A percentile compares a stretch with the other conserved stretches of the same genome.
Evolutionary conservation across 2,797 vertebrate genomes (phyloP).

Genomic region (Potorous gilbertii): DNA sequence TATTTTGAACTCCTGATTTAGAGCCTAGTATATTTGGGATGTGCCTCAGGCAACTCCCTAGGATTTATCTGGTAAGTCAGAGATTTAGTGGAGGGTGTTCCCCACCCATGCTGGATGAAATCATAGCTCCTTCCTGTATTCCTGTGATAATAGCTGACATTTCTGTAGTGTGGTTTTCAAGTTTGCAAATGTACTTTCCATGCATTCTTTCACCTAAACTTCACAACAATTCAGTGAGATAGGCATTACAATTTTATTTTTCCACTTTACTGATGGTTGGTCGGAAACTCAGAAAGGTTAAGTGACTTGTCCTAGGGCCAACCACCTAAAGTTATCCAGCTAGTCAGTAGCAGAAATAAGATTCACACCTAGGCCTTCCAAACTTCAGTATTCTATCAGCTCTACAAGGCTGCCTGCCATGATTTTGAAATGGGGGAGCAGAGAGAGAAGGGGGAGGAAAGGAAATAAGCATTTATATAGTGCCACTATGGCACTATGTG

Average conservation of each 20-base stretch:
- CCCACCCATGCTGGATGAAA: neutral
- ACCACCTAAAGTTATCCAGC: neutral
- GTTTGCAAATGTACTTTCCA: neutral
- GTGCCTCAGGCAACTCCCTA: neutral
- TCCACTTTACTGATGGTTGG: neutral
- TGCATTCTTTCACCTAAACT: neutral
- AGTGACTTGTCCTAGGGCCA: neutral
- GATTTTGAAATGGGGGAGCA: neutral
- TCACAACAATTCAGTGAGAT: neutral
- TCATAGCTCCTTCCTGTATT: neutral
- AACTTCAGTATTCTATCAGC: neutral
- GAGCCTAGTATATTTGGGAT: neutral
- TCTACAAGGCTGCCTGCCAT: neutral
- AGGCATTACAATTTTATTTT: neutral
- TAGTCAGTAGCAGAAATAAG: neutral
- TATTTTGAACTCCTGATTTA: conserved; percentile 8
- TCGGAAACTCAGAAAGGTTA: neutral
- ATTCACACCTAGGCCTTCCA: neutral
- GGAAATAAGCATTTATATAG: neutral
- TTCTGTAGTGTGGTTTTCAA: neutral
- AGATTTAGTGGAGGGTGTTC: neutral
- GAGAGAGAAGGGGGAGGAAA: too few species aligned
- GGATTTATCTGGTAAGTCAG: neutral
- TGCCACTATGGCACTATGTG: neutral
- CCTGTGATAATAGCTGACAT: conserved; percentile 7